Evolutionary conservation across 1,140 invertebrate species (phyloP).

Genomic region (Trypoxylus dichotomus): DNA sequence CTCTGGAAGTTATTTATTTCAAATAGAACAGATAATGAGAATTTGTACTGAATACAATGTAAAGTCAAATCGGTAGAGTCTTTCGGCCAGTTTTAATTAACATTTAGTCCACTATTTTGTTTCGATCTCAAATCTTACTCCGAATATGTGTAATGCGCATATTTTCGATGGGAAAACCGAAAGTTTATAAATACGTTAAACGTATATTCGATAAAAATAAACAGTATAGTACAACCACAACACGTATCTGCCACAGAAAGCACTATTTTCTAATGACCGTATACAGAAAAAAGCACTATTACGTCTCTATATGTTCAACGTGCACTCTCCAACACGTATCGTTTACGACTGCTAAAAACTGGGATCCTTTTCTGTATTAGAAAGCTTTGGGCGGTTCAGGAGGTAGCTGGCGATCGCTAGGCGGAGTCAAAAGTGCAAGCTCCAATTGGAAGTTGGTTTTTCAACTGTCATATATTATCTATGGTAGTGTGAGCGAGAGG

Average conservation of each 20-base stretch:
- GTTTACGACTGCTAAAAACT: slow-evolving; percentile 22
- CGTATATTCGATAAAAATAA: neutral
- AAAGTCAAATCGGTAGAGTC: no score
- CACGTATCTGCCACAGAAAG: neutral
- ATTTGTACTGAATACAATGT: neutral
- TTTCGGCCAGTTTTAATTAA: no score
- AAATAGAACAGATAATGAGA: neutral
- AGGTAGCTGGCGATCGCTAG: slow-evolving; percentile 16
- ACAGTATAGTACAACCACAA: neutral
- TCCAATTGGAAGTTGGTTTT: slow-evolving; percentile 30
- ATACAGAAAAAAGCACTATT: neutral
- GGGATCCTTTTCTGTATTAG: slow-evolving; percentile 27
- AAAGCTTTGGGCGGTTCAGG: slow-evolving; percentile 27
- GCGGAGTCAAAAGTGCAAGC: slow-evolving; percentile 21
- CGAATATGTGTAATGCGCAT: neutral
- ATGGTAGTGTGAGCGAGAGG: slow-evolving; percentile 22
- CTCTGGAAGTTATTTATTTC: neutral
- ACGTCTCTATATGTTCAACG: neutral
- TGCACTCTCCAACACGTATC: slow-evolving; percentile 25
- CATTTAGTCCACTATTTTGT: no score
- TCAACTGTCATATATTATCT: slow-evolving; percentile 24
- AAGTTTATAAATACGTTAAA: neutral
- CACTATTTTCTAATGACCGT: slow-evolving; percentile 5
- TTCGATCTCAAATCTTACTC: neutral
- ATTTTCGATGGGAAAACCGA: neutral